Base-by-base conservation (phyloP, 2,888 invertebrate species). In the Microctonus brassicae region DNA sequence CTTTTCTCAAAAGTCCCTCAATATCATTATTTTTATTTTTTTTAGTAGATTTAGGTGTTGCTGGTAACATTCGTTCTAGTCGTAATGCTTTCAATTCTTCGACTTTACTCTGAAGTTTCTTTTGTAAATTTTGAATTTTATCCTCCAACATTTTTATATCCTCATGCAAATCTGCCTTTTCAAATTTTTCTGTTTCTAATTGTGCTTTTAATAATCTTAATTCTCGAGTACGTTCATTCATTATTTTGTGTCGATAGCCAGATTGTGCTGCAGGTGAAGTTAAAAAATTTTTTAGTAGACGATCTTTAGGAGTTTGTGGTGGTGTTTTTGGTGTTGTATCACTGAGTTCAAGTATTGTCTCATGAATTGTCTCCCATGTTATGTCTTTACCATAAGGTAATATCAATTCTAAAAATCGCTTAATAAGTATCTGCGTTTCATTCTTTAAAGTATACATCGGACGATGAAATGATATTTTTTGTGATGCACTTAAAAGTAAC, bases 111-210 rank as follows among this genome's bases (percentile, higher is more conserved):
- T 84, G 80, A 7, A 90, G 76, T 73, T 88, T 87, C 85, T 86
- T 85, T 89, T 92, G 87, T 42, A 93, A 82, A 78, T 89, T 90
- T 69, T 90, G 88, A 74, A 91, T 86, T 78, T 89, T 90, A 42
- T 89, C 87, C 69, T 90, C 89, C 42, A 90, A 90, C 58, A 88
- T 86, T 33, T 88, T 85, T 0, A 93, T 80, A 78, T 93, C 92
- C 34, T 92, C 91, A 70, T 91, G 90, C 20, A 93, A 80, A 78
- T 91, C 92, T 70, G 89, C 89, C 65, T 91, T 91, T 78, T 93
- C 93, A 80, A 90, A 91, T 47, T 90, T 88, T 82, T 92, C 91
- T 0, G 90, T 89, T 76, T 93, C 92, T 6, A 93, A 83, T 24
- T 91, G 91, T 0, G 90, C 89, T 75, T 89, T 89, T 53, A 93